Conservation (phyloP, 2,113 vertebrate species). For the Paratilapia polleni region DNA sequence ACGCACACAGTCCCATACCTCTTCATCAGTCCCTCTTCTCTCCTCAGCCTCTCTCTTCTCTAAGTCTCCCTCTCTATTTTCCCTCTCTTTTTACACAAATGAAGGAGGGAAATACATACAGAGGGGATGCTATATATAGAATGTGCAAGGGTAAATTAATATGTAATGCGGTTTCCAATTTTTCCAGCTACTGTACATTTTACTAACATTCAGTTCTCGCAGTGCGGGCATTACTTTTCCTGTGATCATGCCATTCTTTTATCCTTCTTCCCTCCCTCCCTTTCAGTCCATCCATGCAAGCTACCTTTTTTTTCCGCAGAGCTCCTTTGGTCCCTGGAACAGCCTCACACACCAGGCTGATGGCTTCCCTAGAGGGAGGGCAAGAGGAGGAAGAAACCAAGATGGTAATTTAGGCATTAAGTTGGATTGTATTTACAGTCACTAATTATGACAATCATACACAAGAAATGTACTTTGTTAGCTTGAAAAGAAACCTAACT, state of each 20-base stretch:
- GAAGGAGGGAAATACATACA: constrained; percentile 39
- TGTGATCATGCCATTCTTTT: constrained; percentile 6
- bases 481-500: neutral
- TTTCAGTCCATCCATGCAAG: constrained; percentile 17
- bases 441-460: too few relatives aligned
- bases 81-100: constrained; percentile 47
- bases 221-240: constrained; percentile 5
- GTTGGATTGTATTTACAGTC: neutral
- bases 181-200: constrained; percentile 35
- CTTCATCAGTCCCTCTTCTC: constrained; percentile 45
- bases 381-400: constrained; percentile 17
- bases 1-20: constrained; percentile 73
- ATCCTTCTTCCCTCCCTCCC: neutral
- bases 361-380: constrained; percentile 88
- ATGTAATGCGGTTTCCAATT: constrained; percentile 52
- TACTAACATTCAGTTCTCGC: constrained; percentile 28
- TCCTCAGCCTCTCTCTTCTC: constrained; percentile 40
- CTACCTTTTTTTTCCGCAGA: constrained; percentile 97
- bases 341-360: constrained; percentile 95
- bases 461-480: neutral
- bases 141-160: constrained; percentile 54
- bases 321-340: constrained; percentile 93
- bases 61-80: constrained; percentile 33
- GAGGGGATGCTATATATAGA: constrained; percentile 60
- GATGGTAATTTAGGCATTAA: constrained; percentile 8